These are phyloP conservation scores for Ptilodon capucinus DNA, from an alignment of 2,888 invertebrate genomes.

Conservation along the genomic window DNA sequence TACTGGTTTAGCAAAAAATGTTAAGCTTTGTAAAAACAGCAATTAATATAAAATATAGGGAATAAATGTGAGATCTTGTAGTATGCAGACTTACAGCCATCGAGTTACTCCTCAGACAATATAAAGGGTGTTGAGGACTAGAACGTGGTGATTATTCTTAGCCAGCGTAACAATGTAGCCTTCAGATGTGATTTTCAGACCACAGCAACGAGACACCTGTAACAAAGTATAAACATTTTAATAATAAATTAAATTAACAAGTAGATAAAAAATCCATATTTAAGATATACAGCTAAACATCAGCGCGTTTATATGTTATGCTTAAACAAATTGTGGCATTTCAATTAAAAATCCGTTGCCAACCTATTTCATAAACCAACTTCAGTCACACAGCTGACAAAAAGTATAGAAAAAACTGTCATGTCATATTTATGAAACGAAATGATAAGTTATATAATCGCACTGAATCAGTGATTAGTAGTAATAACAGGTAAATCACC, in stretches of 20 bases:
- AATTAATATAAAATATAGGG: constrained; percentile 81
- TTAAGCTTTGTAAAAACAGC: constrained; percentile 81
- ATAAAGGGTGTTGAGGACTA: constrained; percentile 96
- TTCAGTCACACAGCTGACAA: too few species aligned
- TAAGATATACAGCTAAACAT: too few species aligned
- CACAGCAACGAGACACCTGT: constrained; percentile 99
- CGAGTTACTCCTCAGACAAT: constrained; percentile 89
- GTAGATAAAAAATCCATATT: neutral
- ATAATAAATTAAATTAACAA: neutral
- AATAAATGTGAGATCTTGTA: constrained; percentile 83
- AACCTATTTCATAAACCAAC: too few species aligned
- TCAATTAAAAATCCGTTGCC: too few species aligned
- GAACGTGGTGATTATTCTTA: constrained; percentile 99
- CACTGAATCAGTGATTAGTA: too few species aligned
- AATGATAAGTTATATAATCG: too few species aligned
- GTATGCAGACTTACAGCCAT: constrained; percentile 83
- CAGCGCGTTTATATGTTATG: too few species aligned
- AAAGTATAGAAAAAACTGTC: too few species aligned
- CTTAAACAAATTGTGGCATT: too few species aligned
- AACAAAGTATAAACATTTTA: constrained; percentile 25
- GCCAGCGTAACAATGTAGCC: constrained; percentile 98
- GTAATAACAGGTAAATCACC: too few species aligned
- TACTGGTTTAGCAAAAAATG: constrained; percentile 81
- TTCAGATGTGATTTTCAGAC: constrained; percentile 97
- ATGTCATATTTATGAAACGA: too few species aligned